Percentiles rank a stretch among this genome's conserved stretches.
Conservation (phyloP, 92 coral and sea anemone genomes). For the Phymanthus crucifer region DNA sequence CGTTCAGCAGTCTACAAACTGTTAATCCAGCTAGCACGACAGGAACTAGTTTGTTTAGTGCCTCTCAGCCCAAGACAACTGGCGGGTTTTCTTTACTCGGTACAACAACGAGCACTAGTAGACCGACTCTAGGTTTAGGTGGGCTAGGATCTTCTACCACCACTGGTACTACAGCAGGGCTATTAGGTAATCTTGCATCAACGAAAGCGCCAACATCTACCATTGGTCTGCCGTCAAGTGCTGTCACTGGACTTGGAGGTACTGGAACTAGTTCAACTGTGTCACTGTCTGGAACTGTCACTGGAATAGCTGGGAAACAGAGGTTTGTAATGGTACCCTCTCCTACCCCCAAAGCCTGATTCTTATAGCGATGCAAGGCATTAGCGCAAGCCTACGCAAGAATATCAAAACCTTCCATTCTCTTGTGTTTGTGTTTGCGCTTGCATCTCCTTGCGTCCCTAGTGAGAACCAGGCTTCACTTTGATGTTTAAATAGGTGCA, state of each 20-base stretch:
- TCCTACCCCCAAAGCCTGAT: background rate
- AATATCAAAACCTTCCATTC: too few relatives aligned
- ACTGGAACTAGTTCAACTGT: constrained; percentile 61
- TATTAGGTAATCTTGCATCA: constrained; percentile 38
- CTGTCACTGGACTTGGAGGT: constrained; percentile 61
- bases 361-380: too few relatives aligned
- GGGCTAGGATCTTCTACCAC: constrained; percentile 5
- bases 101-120: constrained; percentile 1
- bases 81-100: background rate
- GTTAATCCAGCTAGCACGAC: too few relatives aligned
- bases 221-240: constrained; percentile 33
- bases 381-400: too few relatives aligned
- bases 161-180: constrained; percentile 25
- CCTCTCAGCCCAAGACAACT: constrained; percentile 29
- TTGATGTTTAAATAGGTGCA: too few relatives aligned
- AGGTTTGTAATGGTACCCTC: constrained; percentile 28
- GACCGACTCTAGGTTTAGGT: constrained; percentile 13
- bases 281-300: constrained; percentile 45
- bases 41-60: constrained; percentile 26
- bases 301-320: constrained; percentile 57
- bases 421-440: too few relatives aligned
- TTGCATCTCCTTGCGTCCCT: too few relatives aligned
- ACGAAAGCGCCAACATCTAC: constrained; percentile 33
- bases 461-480: too few relatives aligned
- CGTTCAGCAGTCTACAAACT: constrained; percentile 34